Base-by-base conservation (phyloP, 2,888 invertebrate genomes). In the Caenorhabditis sp. region DNA sequence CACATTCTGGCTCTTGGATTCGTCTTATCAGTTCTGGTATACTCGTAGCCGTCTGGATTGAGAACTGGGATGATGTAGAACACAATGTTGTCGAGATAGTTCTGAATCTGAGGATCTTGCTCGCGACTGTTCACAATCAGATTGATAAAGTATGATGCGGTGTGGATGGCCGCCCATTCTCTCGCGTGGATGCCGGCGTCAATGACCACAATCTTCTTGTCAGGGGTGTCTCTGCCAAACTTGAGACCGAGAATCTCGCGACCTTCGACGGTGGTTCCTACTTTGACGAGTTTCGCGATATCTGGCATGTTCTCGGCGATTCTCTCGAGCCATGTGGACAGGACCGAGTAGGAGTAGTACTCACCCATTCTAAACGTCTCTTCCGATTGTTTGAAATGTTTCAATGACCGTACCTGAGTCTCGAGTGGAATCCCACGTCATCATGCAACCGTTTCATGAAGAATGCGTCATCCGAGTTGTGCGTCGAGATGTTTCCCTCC, bases 1-100 rank as follows among this genome's bases (percentile, higher is more conserved):
- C 90, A 90, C 87, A 90, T 88, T 72, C 90, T 70, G 1, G 86
- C 85, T 67, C 86, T 82, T 11, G 89, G 89, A 80, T 90, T 89
- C 0, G 88, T 85, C 20, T 87, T 89, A 28, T 90, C 89, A 0
- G 87, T 86, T 56, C 90, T 76, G 8, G 90, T 90, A 81, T 78
- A 90, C 62, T 90, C 90, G 74, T 90, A 90, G 3, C 90, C 90
- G 78, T 90, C 90, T 8, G 90, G 90, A 78, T 90, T 90, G 24
- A 89, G 47, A 11, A 89, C 87, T 26, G 90, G 90, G 55, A 90
- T 81, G n/a, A 90, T 82, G 67, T 91, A 85, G 24, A 90, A 74
- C 60, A 91, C 88, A 11, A 89, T 60, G 24, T 83, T 83, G 26
- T 89, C 72, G 26, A 89, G 82, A 53, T 88, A 88, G 20, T 79